Base-by-base conservation (phyloP, 2,888 invertebrate species). In the Leptothorax acervorum region DNA sequence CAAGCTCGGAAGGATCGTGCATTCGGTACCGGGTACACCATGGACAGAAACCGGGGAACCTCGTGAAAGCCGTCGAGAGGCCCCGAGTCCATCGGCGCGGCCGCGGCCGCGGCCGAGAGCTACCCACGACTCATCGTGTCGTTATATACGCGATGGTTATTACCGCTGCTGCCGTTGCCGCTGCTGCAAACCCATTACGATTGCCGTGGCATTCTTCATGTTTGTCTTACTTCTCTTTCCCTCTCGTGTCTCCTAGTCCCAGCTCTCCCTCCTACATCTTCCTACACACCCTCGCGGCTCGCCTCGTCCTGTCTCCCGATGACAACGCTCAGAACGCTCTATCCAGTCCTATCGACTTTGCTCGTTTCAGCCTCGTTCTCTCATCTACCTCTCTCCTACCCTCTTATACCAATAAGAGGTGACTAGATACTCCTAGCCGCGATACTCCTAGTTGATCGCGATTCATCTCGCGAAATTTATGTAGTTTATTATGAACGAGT, bases 71-170 rank as follows among this genome's bases (percentile, higher is more conserved):
- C 85, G 76, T 68, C 79, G 82, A 70, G 57, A 51, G 78, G 51
- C 28, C 53, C 70, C 45, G 83, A 76, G 87, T 83, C 84, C 85
- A 85, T 88, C 85, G 85, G 82, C 70, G 23, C 23, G 23, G 23
- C 23, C 23, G 23, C 23, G 23, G 23, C 23, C 23, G 23, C 23
- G 85, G 82, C 70, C 75, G 82, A 57, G 88, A 65, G 86, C 86
- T 86, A 89, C 89, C 90, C 86, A 89, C 86, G 90, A 90, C 86
- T 90, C 90, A 89, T 90, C 90, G 90, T 88, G 88, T 90, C 90
- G 90, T 90, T 90, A 90, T 89, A 87, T 90, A 86, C 90, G 85
- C 90, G 89, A 85, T 74, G 88, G 87, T 90, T 90, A 90, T 90
- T 90, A 90, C 90, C 35, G 57, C 79, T 55, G 78, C 68, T 68